Evolutionary conservation across 2,888 invertebrate species (phyloP).

Genomic region (Stomorhina lunata): DNA sequence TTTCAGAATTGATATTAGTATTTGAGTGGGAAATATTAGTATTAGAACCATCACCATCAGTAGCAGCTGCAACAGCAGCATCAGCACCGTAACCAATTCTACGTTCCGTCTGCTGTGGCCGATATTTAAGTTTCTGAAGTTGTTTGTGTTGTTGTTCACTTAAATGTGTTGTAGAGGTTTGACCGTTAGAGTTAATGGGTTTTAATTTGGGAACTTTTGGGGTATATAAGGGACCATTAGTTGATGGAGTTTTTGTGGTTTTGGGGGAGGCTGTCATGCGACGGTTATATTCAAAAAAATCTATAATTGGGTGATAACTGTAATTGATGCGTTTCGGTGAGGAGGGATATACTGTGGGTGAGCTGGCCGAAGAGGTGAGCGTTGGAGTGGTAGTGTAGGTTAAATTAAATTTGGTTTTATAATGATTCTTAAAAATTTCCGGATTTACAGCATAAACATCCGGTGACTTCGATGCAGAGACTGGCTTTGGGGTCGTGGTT

Average conservation of each 20-base stretch:
- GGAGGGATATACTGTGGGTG: neutral
- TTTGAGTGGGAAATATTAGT: constrained; percentile 23
- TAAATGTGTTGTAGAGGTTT: too few species aligned
- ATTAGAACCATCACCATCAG: constrained; percentile 57
- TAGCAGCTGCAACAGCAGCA: constrained; percentile 67
- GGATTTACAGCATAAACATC: constrained; percentile 85
- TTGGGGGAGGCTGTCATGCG: constrained; percentile 60
- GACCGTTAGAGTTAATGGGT: too few species aligned
- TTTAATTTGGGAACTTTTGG: constrained; percentile 63
- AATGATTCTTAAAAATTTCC: constrained; percentile 47
- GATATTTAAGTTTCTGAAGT: constrained; percentile 64
- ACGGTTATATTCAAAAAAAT: constrained; percentile 84
- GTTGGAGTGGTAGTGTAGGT: constrained; percentile 33
- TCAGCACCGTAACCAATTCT: constrained; percentile 73
- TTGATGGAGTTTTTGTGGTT: neutral
- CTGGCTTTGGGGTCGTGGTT: constrained; percentile 67
- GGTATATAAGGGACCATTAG: too few species aligned
- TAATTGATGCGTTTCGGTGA: constrained; percentile 84
- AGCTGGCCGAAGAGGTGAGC: constrained; percentile 6
- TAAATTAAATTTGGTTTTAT: constrained; percentile 55
- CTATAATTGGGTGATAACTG: constrained; percentile 91
- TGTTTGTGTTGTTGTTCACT: constrained; percentile 27
- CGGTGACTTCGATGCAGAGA: constrained; percentile 66
- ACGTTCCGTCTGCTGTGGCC: constrained; percentile 69
- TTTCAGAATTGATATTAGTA: constrained; percentile 11